Conservation (phyloP, 2,888 invertebrate species). For the Eulithis testata region DNA sequence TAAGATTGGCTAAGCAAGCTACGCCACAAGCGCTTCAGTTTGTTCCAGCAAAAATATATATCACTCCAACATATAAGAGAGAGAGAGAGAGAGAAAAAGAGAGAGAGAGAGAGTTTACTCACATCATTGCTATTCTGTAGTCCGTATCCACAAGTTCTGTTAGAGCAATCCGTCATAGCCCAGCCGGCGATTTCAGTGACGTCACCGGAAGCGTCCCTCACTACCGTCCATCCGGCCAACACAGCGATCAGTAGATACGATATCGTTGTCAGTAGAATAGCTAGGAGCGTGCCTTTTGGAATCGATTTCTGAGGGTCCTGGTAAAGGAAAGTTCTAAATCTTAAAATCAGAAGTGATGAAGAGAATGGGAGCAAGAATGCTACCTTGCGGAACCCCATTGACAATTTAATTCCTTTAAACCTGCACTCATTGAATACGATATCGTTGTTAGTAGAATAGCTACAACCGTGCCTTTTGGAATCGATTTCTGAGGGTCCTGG, state of each 20-base stretch:
- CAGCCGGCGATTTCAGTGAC: constrained; percentile 83
- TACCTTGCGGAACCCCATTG: constrained; percentile 4
- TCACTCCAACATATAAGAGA: too few relatives aligned
- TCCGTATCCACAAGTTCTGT: constrained; percentile 87
- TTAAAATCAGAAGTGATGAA: not conserved
- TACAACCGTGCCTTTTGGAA: constrained; percentile 96
- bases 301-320: constrained; percentile 95
- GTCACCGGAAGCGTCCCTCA: constrained; percentile 92
- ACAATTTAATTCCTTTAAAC: too few relatives aligned
- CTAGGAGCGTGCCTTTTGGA: constrained; percentile 96
- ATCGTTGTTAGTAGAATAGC: constrained; percentile 94
- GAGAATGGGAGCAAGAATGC: not conserved
- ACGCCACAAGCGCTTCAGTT: too few relatives aligned
- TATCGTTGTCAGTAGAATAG: constrained; percentile 93
- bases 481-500: constrained; percentile 94
- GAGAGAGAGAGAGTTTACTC: constrained; percentile 46
- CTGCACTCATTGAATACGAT: too few relatives aligned
- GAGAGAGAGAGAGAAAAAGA: too few relatives aligned
- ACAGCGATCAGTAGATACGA: constrained; percentile 95
- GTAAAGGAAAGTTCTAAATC: constrained; percentile 10
- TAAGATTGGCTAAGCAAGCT: too few relatives aligned
- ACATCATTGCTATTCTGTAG: constrained; percentile 92
- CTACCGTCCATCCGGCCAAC: constrained; percentile 89
- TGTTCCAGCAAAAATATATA: too few relatives aligned
- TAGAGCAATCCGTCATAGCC: constrained; percentile 83